Conservation (phyloP, 2,888 invertebrate genomes). For the Drosophila anceps region DNA sequence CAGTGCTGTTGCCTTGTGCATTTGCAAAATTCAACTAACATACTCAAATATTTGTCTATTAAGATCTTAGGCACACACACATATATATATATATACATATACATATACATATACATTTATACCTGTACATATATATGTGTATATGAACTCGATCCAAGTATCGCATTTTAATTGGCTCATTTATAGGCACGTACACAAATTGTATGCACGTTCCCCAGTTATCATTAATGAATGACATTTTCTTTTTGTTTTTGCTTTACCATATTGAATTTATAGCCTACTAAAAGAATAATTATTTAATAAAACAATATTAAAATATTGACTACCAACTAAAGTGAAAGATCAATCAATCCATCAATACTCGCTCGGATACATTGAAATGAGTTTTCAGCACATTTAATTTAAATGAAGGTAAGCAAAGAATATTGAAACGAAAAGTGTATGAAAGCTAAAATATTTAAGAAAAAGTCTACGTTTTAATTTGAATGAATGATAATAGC, state of each 20-base stretch:
- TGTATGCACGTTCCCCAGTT: slow-evolving; percentile 36
- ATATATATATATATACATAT: neutral
- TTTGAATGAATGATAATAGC: neutral
- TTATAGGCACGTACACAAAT: slow-evolving; percentile 45
- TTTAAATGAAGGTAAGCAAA: slow-evolving; percentile 19
- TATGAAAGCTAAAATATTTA: neutral
- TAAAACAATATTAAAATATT: neutral
- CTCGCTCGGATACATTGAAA: slow-evolving; percentile 9
- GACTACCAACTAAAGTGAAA: slow-evolving; percentile 1
- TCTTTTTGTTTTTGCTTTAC: slow-evolving; percentile 12
- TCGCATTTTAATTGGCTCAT: slow-evolving; percentile 46
- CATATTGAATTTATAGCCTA: slow-evolving; percentile 21
- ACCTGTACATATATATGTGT: neutral
- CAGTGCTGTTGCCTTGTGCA: slow-evolving; percentile 13
- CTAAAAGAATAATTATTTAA: slow-evolving; percentile 12
- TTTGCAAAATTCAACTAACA: slow-evolving; percentile 28
- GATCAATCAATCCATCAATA: slow-evolving; percentile 1
- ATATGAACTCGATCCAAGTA: slow-evolving; percentile 17
- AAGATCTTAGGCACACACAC: slow-evolving; percentile 5
- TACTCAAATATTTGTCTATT: slow-evolving; percentile 29
- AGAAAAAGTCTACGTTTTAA: neutral
- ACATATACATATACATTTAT: neutral
- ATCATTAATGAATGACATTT: slow-evolving; percentile 37
- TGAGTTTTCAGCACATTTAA: neutral
- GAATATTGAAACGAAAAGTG: neutral